A percentile compares a stretch with the other conserved stretches of the same genome.
These are phyloP conservation scores for Chaetodon trifascialis DNA, from an alignment of 2,113 vertebrate genomes.

Conservation along the genomic window DNA sequence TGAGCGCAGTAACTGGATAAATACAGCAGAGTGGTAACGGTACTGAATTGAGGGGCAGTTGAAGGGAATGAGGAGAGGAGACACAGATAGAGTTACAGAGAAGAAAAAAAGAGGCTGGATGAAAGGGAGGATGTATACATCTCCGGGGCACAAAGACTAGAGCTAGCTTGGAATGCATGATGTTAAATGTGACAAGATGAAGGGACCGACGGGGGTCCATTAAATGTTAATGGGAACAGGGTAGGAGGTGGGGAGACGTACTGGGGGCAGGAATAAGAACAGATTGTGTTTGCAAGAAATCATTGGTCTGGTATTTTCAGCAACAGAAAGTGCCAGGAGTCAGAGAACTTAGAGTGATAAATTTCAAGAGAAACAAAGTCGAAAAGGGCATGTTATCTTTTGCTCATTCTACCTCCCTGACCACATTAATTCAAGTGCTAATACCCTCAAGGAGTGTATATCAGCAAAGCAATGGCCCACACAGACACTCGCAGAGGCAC, in stretches of 20 bases:
- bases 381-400: conserved; percentile 63
- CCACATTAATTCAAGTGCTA: conserved; percentile 57
- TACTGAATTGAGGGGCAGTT: conserved; percentile 36
- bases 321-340: conserved; percentile 56
- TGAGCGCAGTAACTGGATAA: conserved; percentile 46
- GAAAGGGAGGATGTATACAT: conserved; percentile 59
- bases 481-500: conserved; percentile 28
- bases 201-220: conserved; percentile 63
- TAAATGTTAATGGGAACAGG: conserved; percentile 72
- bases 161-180: conserved; percentile 56
- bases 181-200: conserved; percentile 71
- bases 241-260: conserved; percentile 30
- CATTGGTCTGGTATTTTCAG: conserved; percentile 51
- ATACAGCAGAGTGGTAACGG: conserved; percentile 46
- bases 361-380: conserved; percentile 65
- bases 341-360: conserved; percentile 50
- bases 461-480: conserved; percentile 41
- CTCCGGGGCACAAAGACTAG: conserved; percentile 54
- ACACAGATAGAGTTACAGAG: conserved; percentile 31
- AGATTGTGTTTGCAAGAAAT: conserved; percentile 63
- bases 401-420: conserved; percentile 52
- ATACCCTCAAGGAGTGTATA: conserved; percentile 58
- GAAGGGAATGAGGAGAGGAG: conserved; percentile 30
- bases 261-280: conserved; percentile 51
- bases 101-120: conserved; percentile 30